These are phyloP conservation scores for Saimiri boliviensis DNA, from an alignment of 2,113 vertebrate genomes.

Conservation along the genomic window DNA sequence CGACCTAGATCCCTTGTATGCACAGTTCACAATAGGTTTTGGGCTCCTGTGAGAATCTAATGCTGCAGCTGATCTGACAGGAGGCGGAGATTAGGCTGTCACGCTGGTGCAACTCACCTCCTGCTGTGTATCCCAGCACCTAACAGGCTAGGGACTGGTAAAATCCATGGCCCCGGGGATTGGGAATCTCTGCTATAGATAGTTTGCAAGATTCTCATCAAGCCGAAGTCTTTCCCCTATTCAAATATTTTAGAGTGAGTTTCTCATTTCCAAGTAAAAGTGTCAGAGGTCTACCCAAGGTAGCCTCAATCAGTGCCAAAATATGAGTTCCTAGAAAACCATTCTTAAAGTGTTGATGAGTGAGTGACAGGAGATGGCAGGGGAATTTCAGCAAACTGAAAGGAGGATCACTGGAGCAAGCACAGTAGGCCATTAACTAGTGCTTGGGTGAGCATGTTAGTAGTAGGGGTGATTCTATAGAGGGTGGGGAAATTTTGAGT, in stretches of 20 bases:
- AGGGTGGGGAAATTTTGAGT: not conserved
- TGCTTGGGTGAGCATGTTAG: not conserved
- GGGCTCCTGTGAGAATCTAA: too few species aligned
- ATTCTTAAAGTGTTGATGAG: not conserved
- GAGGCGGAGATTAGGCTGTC: too few species aligned
- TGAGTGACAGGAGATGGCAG: not conserved
- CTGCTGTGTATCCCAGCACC: too few species aligned
- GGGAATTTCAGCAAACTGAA: not conserved
- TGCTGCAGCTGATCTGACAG: too few species aligned
- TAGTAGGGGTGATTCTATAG: not conserved
- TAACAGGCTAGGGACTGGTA: too few species aligned
- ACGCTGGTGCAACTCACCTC: too few species aligned
- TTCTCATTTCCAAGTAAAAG: not conserved
- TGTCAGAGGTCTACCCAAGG: not conserved
- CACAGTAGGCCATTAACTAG: not conserved
- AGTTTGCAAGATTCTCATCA: not conserved
- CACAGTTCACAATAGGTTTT: too few species aligned
- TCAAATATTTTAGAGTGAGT: not conserved
- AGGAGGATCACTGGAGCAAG: not conserved
- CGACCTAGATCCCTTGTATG: too few species aligned
- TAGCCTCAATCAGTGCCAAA: not conserved
- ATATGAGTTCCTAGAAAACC: not conserved
- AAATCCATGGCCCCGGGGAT: too few species aligned
- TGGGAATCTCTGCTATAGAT: too few species aligned
- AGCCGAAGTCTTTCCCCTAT: not conserved